phyloP scores from a whole-genome alignment of 2,113 vertebrate genomes.

The Ptyas mucosa region DNA sequence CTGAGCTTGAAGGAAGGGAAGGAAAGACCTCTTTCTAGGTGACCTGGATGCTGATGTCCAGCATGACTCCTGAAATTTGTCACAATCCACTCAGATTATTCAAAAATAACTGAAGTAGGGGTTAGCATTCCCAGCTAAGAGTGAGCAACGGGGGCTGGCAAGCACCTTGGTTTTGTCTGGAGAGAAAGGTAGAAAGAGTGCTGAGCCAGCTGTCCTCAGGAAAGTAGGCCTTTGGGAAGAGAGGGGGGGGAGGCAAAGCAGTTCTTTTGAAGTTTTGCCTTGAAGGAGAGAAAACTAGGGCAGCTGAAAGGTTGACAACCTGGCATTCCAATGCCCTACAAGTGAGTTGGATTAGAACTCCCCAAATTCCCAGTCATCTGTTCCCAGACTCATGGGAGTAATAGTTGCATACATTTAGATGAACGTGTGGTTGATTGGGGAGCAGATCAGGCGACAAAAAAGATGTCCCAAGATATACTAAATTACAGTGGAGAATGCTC shows the following conservation, averaged over 20 bases:
- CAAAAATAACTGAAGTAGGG: not conserved
- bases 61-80: not conserved
- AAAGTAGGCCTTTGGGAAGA: not conserved
- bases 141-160: not conserved
- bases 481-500: not conserved
- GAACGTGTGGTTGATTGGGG: not conserved
- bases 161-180: not conserved
- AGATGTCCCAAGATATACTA: not conserved
- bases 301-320: not conserved
- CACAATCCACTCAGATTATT: not conserved
- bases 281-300: not conserved
- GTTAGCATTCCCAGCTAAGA: not conserved
- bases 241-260: not conserved
- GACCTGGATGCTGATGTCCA: not conserved
- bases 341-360: not conserved
- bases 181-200: not conserved
- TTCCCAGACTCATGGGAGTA: not conserved
- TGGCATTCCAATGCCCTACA: not conserved
- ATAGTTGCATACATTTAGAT: not conserved
- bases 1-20: not conserved
- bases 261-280: not conserved
- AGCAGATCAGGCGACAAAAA: not conserved
- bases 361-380: not conserved
- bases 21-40: not conserved
- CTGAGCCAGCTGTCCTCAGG: not conserved